A percentile compares a stretch with the other conserved stretches of the same genome.
Conservation (phyloP, 2,113 vertebrate species). For the Cervus canadensis region DNA sequence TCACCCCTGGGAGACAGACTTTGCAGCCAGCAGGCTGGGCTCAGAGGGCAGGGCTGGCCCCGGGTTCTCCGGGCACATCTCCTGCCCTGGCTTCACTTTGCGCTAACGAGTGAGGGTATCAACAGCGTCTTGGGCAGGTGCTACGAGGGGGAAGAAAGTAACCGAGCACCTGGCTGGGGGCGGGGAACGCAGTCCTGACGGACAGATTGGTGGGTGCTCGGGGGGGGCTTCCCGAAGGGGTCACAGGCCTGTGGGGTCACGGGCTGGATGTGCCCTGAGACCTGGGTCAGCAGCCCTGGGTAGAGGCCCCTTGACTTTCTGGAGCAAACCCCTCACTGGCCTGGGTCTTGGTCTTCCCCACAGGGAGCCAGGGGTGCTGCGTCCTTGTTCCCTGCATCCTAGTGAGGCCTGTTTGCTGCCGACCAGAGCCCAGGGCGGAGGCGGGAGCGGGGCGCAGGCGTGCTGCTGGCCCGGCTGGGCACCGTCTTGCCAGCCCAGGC, state of each 20-base stretch:
- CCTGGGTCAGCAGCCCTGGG: background rate
- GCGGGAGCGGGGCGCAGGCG: fast-evolving
- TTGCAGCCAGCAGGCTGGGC: background rate
- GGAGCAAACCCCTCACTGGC: background rate
- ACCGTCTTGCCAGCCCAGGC: fast-evolving
- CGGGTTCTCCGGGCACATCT: background rate
- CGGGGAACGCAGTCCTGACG: fast-evolving
- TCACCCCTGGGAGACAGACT: background rate
- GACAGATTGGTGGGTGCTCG: background rate
- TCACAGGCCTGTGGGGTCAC: fast-evolving
- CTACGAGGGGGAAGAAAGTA: background rate
- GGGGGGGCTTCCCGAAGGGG: background rate
- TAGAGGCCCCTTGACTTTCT: fast-evolving
- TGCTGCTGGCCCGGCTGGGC: fast-evolving
- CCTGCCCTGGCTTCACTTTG: background rate
- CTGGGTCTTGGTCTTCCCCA: background rate
- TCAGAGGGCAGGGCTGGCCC: background rate
- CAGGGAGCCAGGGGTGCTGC: background rate
- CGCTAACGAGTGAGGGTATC: background rate
- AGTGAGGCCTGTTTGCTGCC: fast-evolving
- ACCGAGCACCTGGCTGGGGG: too few species aligned
- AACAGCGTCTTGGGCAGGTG: fast-evolving
- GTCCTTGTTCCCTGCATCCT: fast-evolving
- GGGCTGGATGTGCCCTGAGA: background rate
- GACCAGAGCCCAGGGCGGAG: background rate